These are phyloP conservation scores for Pangasius macronema DNA, from an alignment of 2,797 vertebrate genomes.

Conservation along the genomic window DNA sequence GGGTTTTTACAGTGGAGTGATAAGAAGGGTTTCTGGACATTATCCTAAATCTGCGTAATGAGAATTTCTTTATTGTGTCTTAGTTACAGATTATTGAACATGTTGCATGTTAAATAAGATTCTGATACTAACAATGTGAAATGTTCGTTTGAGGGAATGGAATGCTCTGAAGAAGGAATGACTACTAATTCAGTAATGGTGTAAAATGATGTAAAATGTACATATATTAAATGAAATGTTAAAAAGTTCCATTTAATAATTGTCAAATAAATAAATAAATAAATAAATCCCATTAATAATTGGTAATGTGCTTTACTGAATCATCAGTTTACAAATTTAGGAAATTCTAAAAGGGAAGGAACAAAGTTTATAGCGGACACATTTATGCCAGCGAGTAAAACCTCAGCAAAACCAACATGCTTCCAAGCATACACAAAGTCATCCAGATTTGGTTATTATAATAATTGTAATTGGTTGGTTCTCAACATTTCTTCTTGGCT, in stretches of 20 bases:
- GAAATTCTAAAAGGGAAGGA: neutral
- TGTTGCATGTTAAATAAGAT: neutral
- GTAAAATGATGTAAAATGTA: neutral
- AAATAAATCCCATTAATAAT: neutral
- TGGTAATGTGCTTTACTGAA: neutral
- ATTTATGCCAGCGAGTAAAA: neutral
- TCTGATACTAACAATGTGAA: neutral
- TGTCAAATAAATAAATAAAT: neutral
- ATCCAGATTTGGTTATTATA: neutral
- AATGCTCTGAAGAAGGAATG: neutral
- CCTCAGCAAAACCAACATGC: neutral
- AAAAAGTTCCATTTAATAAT: neutral
- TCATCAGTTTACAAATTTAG: neutral
- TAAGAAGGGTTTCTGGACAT: too few species aligned
- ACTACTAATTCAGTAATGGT: neutral
- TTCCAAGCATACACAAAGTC: neutral
- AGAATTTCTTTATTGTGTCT: too few species aligned
- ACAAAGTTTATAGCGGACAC: neutral
- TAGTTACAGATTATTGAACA: neutral
- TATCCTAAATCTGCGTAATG: too few species aligned
- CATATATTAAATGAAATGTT: neutral
- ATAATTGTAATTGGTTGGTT: too few species aligned
- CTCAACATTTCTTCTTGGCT: too few species aligned
- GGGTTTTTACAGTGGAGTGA: too few species aligned
- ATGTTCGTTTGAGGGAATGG: neutral